These are phyloP conservation scores for Poecilobothrus nobilitatus DNA, from an alignment of 2,888 invertebrate genomes.

Conservation along the genomic window DNA sequence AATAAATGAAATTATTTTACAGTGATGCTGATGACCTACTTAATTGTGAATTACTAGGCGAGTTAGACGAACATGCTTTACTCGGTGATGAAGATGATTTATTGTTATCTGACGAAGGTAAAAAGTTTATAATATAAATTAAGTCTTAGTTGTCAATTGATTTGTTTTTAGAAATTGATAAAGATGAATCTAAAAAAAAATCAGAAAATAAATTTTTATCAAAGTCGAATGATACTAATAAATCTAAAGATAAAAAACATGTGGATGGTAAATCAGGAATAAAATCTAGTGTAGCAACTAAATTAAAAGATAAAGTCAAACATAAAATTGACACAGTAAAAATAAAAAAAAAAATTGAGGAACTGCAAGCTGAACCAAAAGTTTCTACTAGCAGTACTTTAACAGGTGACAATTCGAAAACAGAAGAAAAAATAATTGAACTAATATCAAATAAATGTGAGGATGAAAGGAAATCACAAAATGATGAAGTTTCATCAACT, in stretches of 20 bases:
- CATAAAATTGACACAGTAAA: not conserved
- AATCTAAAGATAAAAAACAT: not conserved
- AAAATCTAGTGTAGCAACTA: not conserved
- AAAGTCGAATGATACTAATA: too few relatives aligned
- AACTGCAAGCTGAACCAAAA: constrained; percentile 23
- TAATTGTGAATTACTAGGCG: constrained; percentile 43
- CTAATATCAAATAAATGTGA: not conserved
- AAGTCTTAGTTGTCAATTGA: not conserved
- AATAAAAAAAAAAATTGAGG: not conserved
- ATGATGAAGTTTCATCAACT: constrained; percentile 25
- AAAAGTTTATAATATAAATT: constrained; percentile 18
- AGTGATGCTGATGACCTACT: constrained; percentile 36
- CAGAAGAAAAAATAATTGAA: not conserved
- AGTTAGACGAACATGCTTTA: constrained; percentile 42
- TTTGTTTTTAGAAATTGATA: too few relatives aligned
- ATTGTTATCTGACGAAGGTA: constrained; percentile 43
- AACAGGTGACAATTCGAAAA: constrained; percentile 14
- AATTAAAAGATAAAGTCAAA: not conserved
- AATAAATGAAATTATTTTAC: not conserved
- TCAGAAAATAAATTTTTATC: too few relatives aligned
- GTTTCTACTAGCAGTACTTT: constrained; percentile 28
- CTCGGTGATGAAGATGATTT: constrained; percentile 43
- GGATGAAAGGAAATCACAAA: constrained; percentile 15
- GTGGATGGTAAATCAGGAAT: not conserved
- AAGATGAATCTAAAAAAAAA: too few relatives aligned